A percentile compares a stretch with the other conserved stretches of the same genome.
Conservation (phyloP, 2,888 invertebrate genomes). For the Drosophila neoperkinsi region DNA sequence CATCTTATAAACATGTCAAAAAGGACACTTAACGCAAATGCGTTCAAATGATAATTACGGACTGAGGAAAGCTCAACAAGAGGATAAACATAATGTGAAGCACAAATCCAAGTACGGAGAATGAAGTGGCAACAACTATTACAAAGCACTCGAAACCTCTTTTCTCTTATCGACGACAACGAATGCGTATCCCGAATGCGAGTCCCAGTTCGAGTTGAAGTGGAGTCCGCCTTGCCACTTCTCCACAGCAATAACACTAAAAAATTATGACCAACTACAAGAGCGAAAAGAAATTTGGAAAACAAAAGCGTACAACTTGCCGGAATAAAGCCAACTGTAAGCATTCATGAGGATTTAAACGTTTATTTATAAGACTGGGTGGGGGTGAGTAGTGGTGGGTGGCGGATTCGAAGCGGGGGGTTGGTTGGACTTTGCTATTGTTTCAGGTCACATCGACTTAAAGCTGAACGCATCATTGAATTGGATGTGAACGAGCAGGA, state of each 20-base stretch:
- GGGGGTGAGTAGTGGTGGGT: not conserved
- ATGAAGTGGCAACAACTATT: constrained; percentile 80
- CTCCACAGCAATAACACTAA: constrained; percentile 80
- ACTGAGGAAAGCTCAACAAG: constrained; percentile 45
- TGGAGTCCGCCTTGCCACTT: constrained; percentile 62
- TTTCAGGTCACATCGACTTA: constrained; percentile 40
- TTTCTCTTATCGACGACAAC: constrained; percentile 59
- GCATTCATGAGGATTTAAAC: constrained; percentile 82
- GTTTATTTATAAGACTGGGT: constrained; percentile 75
- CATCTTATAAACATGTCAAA: constrained; percentile 81
- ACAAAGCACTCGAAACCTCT: constrained; percentile 71
- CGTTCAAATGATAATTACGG: constrained; percentile 79
- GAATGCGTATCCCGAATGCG: constrained; percentile 20
- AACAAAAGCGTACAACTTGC: constrained; percentile 77
- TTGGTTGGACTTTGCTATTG: constrained; percentile 36
- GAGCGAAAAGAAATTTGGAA: constrained; percentile 70
- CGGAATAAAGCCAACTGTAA: constrained; percentile 78
- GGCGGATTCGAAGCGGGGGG: constrained; percentile 2
- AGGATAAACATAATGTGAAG: constrained; percentile 48
- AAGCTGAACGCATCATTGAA: constrained; percentile 74
- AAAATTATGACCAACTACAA: constrained; percentile 80
- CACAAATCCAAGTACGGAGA: constrained; percentile 46
- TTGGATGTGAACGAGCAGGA: constrained; percentile 52
- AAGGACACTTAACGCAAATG: constrained; percentile 79
- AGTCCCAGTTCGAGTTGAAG: constrained; percentile 28